phyloP scores from a whole-genome alignment of 2,797 vertebrate species.

The Melanotaenia maccullochi region DNA sequence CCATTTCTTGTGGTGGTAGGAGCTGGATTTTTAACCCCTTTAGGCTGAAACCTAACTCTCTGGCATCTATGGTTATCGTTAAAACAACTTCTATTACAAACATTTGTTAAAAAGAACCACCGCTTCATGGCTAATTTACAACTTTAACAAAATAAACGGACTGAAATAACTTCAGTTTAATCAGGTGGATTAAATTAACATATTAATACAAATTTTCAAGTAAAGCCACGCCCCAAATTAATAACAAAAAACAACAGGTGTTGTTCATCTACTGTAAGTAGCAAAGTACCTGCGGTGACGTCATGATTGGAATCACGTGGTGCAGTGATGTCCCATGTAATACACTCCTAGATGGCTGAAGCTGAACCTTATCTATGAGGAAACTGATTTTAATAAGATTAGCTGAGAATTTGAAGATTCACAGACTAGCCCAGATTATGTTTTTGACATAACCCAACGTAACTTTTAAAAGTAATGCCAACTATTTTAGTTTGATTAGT shows the following conservation, averaged over 20 bases:
- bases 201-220: background rate
- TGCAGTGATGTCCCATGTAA: background rate
- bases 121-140: too few relatives aligned
- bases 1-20: background rate
- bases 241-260: constrained; percentile 3
- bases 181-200: too few relatives aligned
- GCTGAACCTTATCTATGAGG: background rate
- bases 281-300: background rate
- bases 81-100: too few relatives aligned
- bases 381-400: too few relatives aligned
- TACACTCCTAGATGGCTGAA: background rate
- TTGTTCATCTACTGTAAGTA: constrained; percentile 4
- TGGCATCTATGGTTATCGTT: background rate
- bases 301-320: background rate
- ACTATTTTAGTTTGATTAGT: background rate
- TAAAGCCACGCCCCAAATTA: background rate
- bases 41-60: constrained; percentile 6
- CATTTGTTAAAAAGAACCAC: background rate
- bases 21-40: background rate
- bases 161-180: too few relatives aligned
- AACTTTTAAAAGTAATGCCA: background rate
- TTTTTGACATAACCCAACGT: background rate
- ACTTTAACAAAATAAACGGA: background rate
- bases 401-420: too few relatives aligned
- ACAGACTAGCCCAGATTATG: too few relatives aligned